phyloP scores from a whole-genome alignment of 2,888 invertebrate genomes.

The Scelioninae gen. 2 region DNA sequence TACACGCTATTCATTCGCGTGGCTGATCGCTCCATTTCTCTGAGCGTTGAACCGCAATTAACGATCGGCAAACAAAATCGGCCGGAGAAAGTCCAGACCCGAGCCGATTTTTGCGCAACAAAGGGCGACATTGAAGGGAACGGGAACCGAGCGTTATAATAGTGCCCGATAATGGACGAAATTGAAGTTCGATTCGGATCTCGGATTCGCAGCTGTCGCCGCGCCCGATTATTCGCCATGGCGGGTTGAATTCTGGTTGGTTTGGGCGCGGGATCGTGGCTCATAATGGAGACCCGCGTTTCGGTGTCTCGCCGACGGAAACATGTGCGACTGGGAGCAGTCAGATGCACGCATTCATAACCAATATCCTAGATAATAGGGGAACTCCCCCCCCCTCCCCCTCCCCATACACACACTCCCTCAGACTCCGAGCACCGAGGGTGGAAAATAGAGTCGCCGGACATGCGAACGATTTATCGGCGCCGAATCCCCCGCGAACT shows the following conservation, averaged over 20 bases:
- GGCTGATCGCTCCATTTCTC: no score
- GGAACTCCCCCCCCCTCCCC: constrained; percentile 24
- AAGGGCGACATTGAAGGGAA: neutral
- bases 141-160: neutral
- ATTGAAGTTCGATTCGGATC: constrained; percentile 58
- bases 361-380: constrained; percentile 59
- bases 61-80: no score
- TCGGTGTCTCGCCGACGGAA: constrained; percentile 60
- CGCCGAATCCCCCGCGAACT: no score
- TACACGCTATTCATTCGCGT: no score
- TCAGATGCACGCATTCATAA: constrained; percentile 62
- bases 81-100: no score
- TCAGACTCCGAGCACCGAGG: constrained; percentile 42
- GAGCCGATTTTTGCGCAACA: no score
- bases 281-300: constrained; percentile 62
- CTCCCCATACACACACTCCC: no score
- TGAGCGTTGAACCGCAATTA: no score
- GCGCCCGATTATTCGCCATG: constrained; percentile 65
- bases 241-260: constrained; percentile 63
- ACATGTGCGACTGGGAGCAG: no score
- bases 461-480: constrained; percentile 38
- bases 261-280: constrained; percentile 33
- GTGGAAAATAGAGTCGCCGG: constrained; percentile 45
- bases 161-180: constrained; percentile 22
- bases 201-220: constrained; percentile 65